Percentiles rank a stretch among this genome's conserved stretches.
These are phyloP conservation scores for Anagrus nilaparvatae DNA, from an alignment of 1,140 invertebrate genomes.

Conservation along the genomic window DNA sequence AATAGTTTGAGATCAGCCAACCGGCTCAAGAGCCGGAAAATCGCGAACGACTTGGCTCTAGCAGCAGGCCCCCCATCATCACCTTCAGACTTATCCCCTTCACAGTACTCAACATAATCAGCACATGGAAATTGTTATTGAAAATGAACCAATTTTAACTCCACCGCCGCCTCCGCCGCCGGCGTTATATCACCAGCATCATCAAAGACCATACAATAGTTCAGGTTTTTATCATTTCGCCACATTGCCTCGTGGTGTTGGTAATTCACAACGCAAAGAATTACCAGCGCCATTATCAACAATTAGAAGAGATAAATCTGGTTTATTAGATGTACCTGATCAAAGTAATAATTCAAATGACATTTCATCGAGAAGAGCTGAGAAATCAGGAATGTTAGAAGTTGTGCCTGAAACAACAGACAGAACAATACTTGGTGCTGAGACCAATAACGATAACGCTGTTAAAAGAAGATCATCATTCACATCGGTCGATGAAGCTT, in stretches of 20 bases:
- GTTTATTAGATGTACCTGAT: no score
- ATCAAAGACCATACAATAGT: no score
- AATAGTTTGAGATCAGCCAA: conserved; percentile 67
- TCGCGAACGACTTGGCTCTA: conserved; percentile 41
- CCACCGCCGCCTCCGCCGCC: conserved; percentile 10
- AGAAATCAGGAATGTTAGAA: conserved; percentile 28
- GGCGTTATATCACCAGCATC: conserved; percentile 17
- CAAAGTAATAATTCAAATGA: no score
- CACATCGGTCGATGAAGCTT: not conserved
- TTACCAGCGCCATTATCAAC: not conserved
- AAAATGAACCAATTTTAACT: conserved; percentile 21
- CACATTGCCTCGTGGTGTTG: conserved; percentile 13
- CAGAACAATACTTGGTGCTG: conserved; percentile 26
- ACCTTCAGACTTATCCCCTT: conserved; percentile 19
- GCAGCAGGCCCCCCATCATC: conserved; percentile 37
- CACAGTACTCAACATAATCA: conserved; percentile 20
- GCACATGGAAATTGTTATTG: conserved; percentile 40
- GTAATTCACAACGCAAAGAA: no score
- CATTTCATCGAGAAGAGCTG: conserved; percentile 24
- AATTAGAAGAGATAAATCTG: conserved; percentile 10
- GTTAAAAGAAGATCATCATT: not conserved
- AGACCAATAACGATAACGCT: conserved; percentile 19
- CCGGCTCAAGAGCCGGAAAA: conserved; percentile 39
- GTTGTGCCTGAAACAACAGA: conserved; percentile 34
- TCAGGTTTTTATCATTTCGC: conserved; percentile 13